phyloP scores from a whole-genome alignment of 2,113 vertebrate species.

The Prinia subflava region DNA sequence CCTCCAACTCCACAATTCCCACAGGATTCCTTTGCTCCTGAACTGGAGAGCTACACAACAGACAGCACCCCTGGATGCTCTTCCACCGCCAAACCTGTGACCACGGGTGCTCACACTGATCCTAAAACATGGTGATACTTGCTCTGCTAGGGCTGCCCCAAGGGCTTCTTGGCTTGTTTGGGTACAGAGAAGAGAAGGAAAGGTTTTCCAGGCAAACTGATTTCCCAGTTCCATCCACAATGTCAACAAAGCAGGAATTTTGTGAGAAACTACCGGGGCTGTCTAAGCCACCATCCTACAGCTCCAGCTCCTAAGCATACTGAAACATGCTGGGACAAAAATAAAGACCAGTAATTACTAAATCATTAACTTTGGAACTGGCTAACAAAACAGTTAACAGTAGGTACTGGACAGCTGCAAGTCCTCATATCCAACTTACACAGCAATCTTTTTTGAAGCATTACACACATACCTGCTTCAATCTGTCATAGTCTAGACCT shows the following conservation, averaged over 20 bases:
- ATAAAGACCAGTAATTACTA: background rate
- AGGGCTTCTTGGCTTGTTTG: background rate
- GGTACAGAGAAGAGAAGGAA: background rate
- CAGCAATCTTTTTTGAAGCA: background rate
- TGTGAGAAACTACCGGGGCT: background rate
- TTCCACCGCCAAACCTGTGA: background rate
- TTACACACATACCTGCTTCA: constrained; percentile 87
- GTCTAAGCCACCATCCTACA: background rate
- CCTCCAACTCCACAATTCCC: background rate
- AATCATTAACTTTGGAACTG: background rate
- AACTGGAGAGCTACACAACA: background rate
- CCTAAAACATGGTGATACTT: background rate
- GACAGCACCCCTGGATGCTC: background rate
- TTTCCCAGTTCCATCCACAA: background rate
- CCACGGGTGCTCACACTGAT: background rate
- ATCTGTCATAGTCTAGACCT: constrained; percentile 91
- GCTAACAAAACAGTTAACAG: background rate
- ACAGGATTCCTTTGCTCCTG: background rate
- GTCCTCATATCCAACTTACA: background rate
- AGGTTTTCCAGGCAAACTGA: background rate
- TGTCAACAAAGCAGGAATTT: background rate
- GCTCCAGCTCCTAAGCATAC: background rate
- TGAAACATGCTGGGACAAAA: background rate
- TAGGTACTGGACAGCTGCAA: background rate
- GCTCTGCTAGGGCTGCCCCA: background rate